Base-by-base conservation (phyloP, 2,888 invertebrate genomes). In the Byasa hedistus region DNA sequence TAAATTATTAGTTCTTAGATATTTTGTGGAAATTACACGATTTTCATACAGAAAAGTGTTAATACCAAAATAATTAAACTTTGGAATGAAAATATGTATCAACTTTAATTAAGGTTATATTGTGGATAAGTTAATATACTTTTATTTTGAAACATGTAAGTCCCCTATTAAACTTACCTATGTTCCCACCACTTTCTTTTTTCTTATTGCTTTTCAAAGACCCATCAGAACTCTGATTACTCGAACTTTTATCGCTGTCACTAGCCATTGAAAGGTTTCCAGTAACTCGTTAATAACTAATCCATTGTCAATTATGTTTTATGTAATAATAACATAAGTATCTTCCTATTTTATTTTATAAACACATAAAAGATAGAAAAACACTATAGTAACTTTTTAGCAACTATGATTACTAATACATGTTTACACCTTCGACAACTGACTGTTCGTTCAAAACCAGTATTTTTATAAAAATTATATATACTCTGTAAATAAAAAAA, bases 161-260 rank as follows among this genome's bases (percentile, higher is more conserved):
- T 32, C 32, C 10, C 48, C 57, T 58, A 61, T 23, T 39, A 64
- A 36, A 69, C 86, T 86, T 80, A 91, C 91, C 89, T 72, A 78
- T 79, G 73, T 77, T 84, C 76, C 78, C 84, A 80, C 76, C 76
- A 75, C 78, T 86, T 66, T 75, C 78, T 79, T 83, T 82, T 76
- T 85, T 89, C 75, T 84, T 89, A 74, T 75, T 84, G 77, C 74
- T 84, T 76, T 85, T 91, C 75, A 89, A 63, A 69, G 87, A 87
- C 76, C 87, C 88, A 77, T 89, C 87, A 73, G 87, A 88, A 81
- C 87, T 89, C 73, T 84, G 86, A 87, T 84, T 87, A 84, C 81
- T 84, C 74, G 83, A 89, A 90, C 83, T 86, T 88, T 89, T 90
- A 77, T 89, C 89, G 85, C 83, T 89, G 86, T 91, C 91, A 91